Percentiles rank a stretch among this genome's conserved stretches.
Conservation (phyloP, 2,888 invertebrate species). For the Idaea straminata region DNA sequence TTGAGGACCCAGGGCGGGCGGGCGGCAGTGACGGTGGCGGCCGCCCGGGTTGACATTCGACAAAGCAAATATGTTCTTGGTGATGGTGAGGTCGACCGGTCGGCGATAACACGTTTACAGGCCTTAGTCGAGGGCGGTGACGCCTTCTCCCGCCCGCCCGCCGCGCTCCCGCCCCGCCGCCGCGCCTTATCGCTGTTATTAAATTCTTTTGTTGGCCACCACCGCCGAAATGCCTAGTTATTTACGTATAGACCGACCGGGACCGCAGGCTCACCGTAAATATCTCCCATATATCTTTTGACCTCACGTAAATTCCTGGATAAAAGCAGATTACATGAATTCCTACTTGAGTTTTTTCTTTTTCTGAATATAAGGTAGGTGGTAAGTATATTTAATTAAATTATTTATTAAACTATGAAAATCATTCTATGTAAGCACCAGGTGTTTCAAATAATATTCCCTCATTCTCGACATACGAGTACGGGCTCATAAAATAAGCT, state of each 20-base stretch:
- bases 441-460: constrained; percentile 51
- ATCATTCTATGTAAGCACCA: constrained; percentile 48
- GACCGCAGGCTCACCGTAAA: constrained; percentile 64
- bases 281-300: constrained; percentile 61
- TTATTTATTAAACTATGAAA: constrained; percentile 48
- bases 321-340: constrained; percentile 58
- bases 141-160: constrained; percentile 39
- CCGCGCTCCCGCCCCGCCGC: constrained; percentile 52
- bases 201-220: constrained; percentile 73
- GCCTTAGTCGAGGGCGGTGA: constrained; percentile 46
- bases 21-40: constrained; percentile 45
- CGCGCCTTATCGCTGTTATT: constrained; percentile 50
- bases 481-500: constrained; percentile 56
- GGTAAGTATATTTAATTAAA: constrained; percentile 31
- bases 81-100: constrained; percentile 40
- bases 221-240: constrained; percentile 62
- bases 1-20: constrained; percentile 45
- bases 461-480: constrained; percentile 35
- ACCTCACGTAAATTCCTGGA: constrained; percentile 51
- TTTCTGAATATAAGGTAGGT: neutral
- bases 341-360: constrained; percentile 30
- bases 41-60: constrained; percentile 60
- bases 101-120: constrained; percentile 73
- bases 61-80: constrained; percentile 73
- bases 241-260: constrained; percentile 59